phyloP scores from a whole-genome alignment of 1,140 invertebrate species.

The Zaprionus taronus region DNA sequence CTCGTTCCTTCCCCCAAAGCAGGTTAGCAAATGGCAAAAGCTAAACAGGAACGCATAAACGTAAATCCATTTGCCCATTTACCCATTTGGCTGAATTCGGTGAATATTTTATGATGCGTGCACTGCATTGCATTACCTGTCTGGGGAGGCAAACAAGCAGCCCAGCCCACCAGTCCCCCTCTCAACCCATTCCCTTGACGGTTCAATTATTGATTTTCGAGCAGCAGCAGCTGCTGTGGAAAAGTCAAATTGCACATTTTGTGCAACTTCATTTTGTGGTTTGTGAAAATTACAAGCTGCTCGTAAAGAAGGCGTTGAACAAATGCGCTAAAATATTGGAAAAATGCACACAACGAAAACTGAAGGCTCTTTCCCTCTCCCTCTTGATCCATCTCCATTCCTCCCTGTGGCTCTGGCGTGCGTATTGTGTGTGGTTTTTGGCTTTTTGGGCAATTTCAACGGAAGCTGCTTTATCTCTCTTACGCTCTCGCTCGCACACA shows the following conservation, averaged over 20 bases:
- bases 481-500: slow-evolving; percentile 12
- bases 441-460: slow-evolving; percentile 33
- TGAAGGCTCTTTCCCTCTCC: background rate
- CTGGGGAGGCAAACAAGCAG: slow-evolving; percentile 13
- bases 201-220: slow-evolving; percentile 51
- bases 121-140: slow-evolving; percentile 53
- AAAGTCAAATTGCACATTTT: slow-evolving; percentile 59
- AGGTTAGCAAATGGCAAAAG: slow-evolving; percentile 1
- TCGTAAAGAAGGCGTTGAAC: slow-evolving; percentile 44
- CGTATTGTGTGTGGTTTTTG: slow-evolving; percentile 52
- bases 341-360: slow-evolving; percentile 43
- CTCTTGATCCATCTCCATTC: no score
- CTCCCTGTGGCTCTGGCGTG: slow-evolving; percentile 18
- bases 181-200: background rate
- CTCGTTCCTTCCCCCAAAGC: background rate
- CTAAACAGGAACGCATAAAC: slow-evolving; percentile 51
- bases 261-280: slow-evolving; percentile 70
- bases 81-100: slow-evolving; percentile 53
- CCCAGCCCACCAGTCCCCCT: background rate
- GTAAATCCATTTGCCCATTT: slow-evolving; percentile 67
- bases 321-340: slow-evolving; percentile 54
- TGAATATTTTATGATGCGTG: slow-evolving; percentile 71
- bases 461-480: slow-evolving; percentile 42
- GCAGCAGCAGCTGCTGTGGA: slow-evolving; percentile 30
- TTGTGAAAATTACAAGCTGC: slow-evolving; percentile 63